Percentiles rank a stretch among this genome's conserved stretches.
Evolutionary conservation across 2,797 vertebrate genomes (phyloP).

Genomic region (Peromyscus melanophrys): DNA sequence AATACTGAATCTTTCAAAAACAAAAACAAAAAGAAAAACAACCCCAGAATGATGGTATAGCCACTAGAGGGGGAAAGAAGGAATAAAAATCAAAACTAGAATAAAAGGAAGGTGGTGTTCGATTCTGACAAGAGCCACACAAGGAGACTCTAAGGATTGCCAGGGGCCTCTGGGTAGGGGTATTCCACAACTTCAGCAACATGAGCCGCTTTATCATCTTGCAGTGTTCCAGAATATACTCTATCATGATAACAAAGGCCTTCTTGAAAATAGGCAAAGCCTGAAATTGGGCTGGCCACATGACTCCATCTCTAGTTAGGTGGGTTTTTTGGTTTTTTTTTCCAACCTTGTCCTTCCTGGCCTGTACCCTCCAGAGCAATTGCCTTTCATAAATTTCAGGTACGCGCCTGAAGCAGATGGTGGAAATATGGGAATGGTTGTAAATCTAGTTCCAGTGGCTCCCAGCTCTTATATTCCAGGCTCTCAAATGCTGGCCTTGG

Average conservation of each 20-base stretch:
- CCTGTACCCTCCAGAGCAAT: conserved; percentile 44
- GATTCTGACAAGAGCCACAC: background rate
- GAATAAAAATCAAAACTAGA: background rate
- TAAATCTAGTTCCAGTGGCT: conserved; percentile 68
- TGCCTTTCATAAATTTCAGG: conserved; percentile 71
- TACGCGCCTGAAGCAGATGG: conserved; percentile 55
- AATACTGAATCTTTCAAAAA: background rate
- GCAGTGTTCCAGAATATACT: background rate
- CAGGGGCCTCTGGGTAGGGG: conserved; percentile 6
- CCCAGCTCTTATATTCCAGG: conserved; percentile 20
- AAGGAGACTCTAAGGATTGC: background rate
- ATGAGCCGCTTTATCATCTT: background rate
- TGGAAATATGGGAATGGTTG: background rate
- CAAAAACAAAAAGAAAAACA: background rate
- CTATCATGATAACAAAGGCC: conserved; percentile 7
- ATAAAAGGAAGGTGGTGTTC: background rate
- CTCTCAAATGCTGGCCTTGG: conserved; percentile 53
- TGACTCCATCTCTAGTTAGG: background rate
- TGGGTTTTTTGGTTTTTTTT: conserved; percentile 39
- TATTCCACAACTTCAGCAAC: conserved; percentile 30
- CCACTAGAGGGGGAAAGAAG: background rate
- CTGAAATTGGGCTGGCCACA: conserved; percentile 11
- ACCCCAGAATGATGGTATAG: background rate
- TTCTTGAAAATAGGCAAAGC: background rate
- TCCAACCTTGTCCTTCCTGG: conserved; percentile 35